Percentiles rank a stretch among this genome's conserved stretches.
phyloP scores from a whole-genome alignment of 2,888 invertebrate genomes.

The Stenodera caucasica region DNA sequence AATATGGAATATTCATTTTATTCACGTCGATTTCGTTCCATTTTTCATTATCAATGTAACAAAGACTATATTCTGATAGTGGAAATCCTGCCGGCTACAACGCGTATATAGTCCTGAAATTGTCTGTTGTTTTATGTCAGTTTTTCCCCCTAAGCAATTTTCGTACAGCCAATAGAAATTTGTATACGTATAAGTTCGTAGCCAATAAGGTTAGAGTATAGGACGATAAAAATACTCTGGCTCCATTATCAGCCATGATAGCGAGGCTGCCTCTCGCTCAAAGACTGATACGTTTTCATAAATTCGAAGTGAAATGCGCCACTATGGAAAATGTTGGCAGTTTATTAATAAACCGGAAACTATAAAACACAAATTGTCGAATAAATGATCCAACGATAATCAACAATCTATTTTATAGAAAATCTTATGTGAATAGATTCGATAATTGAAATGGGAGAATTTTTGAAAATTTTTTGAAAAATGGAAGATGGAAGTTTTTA shows the following conservation, averaged over 20 bases:
- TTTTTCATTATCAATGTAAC: constrained; percentile 28
- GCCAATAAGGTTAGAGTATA: constrained; percentile 53
- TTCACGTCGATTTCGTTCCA: constrained; percentile 17
- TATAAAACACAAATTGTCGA: constrained; percentile 1
- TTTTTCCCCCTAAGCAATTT: constrained; percentile 60
- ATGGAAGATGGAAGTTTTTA: constrained; percentile 28
- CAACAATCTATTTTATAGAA: too few relatives aligned
- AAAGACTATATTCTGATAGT: constrained; percentile 16
- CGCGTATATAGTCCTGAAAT: constrained; percentile 36
- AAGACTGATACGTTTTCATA: constrained; percentile 54
- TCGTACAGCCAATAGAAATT: constrained; percentile 58
- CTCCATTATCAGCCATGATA: constrained; percentile 58
- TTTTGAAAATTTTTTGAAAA: neutral
- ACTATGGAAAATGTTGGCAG: constrained; percentile 35
- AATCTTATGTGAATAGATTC: too few relatives aligned
- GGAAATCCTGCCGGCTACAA: constrained; percentile 4
- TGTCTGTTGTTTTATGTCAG: constrained; percentile 50
- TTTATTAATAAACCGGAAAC: constrained; percentile 49
- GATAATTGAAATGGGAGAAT: neutral
- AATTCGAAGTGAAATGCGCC: constrained; percentile 49
- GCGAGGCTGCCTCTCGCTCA: constrained; percentile 50
- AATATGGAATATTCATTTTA: constrained; percentile 4
- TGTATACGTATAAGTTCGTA: constrained; percentile 46
- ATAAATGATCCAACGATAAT: constrained; percentile 3
- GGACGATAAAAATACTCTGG: constrained; percentile 58